Evolutionary conservation across 2,888 invertebrate species (phyloP), one percentile per base, ranked within the genome.

Genomic region (Trachelus iudaicus): DNA sequence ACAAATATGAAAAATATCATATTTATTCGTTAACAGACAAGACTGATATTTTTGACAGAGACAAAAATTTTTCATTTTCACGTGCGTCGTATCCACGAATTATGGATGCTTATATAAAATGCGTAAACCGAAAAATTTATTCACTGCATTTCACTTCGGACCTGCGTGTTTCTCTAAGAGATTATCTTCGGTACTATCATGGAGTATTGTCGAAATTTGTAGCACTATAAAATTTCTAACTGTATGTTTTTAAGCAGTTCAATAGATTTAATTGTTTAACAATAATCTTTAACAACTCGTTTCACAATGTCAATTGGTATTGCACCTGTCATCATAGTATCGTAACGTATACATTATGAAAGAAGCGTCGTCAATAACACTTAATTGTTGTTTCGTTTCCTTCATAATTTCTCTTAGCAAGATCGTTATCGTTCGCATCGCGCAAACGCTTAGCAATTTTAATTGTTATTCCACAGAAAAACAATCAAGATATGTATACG

Each of bases 1-100:
- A 75, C 77, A 77, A 79, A 69, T n/a, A 23, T 35, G 30, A 31
- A 3, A 34, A 30, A 30, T 74, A 74, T 40, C 79, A 82, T 56
- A 56, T 23, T 84, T 83, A 82, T 80, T 77, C 81, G 83, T 85
- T 83, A 84, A 82, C 86, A 83, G 83, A 85, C 85, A 85, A 86
- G 86, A 88, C 83, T 82, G 88, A 83, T 86, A 84, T 82, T 83
- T 84, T 79, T 74, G 75, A 77, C 68, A 73, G 56, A 23, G 23
- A 56, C 56, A 56, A 69, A 77, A 80, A 75, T 3, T 80, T 37
- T 77, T 69, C 33, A 30, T 69, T 69, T 69, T 15, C 69, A 30
- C 13, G 4, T 69, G 11, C 33, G 12, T 31, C 13, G 9, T 3
- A 31, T 69, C 30, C 15, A 69, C 33, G 69, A 33, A 69, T 30